Conservation (phyloP, 1,140 invertebrate genomes). For the Zaprionus lachaisei region DNA sequence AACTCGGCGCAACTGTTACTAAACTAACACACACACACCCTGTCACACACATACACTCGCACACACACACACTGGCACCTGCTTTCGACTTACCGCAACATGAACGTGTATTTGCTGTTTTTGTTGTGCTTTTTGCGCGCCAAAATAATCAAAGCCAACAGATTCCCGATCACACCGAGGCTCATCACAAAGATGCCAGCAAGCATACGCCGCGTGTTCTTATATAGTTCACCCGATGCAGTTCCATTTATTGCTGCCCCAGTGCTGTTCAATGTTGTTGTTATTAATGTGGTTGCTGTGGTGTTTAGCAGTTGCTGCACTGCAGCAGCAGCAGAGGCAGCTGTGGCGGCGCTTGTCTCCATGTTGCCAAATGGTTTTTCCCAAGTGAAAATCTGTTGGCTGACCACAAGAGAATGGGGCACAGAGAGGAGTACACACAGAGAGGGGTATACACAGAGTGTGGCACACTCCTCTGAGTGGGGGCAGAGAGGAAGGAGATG, state of each 20-base stretch:
- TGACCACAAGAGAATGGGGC: not conserved
- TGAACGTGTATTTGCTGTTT: constrained; percentile 91
- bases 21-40: not conserved
- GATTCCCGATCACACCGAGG: constrained; percentile 78
- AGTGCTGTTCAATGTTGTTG: not conserved
- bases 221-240: constrained; percentile 46
- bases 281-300: not conserved
- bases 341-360: not conserved
- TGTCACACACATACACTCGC: not conserved
- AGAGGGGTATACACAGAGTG: no score
- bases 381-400: not conserved
- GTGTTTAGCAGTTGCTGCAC: not conserved
- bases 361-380: not conserved
- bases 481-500: no score
- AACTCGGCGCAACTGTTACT: constrained; percentile 55
- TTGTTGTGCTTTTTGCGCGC: constrained; percentile 87
- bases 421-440: not conserved
- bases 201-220: constrained; percentile 56
- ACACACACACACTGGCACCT: constrained; percentile 10
- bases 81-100: constrained; percentile 87
- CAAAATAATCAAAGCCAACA: constrained; percentile 78
- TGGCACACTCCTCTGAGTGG: no score
- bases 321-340: not conserved
- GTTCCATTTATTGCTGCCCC: constrained; percentile 3
- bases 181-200: constrained; percentile 59